These are phyloP conservation scores for Alsophila aescularia DNA, from an alignment of 2,888 invertebrate species.

Conservation along the genomic window DNA sequence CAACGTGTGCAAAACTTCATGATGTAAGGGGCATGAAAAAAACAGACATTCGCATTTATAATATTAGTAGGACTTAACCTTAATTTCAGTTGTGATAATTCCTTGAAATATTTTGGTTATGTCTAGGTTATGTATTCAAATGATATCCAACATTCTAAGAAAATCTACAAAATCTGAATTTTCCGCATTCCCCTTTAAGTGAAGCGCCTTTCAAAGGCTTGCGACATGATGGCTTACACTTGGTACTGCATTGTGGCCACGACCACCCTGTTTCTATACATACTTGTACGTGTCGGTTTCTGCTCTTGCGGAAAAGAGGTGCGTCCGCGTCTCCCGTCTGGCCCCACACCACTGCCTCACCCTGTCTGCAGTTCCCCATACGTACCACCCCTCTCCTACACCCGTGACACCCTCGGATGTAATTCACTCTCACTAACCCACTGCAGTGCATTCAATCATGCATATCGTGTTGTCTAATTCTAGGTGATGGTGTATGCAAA, in stretches of 20 bases:
- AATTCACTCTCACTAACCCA: conserved; percentile 85
- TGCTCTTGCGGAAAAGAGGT: conserved; percentile 76
- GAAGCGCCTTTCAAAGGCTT: conserved; percentile 14
- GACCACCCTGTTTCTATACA: conserved; percentile 57
- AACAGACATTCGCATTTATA: too few relatives aligned
- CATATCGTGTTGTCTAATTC: conserved; percentile 72
- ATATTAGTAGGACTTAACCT: too few relatives aligned
- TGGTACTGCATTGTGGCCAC: conserved; percentile 60
- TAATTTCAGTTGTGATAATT: too few relatives aligned
- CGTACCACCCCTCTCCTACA: conserved; percentile 42
- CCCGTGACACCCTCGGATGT: conserved; percentile 57
- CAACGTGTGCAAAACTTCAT: too few relatives aligned
- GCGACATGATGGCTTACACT: conserved; percentile 34
- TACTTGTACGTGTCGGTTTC: conserved; percentile 53
- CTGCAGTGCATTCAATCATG: conserved; percentile 81
- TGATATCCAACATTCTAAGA: neutral
- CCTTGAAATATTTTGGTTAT: too few relatives aligned
- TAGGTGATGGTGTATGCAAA: conserved; percentile 55
- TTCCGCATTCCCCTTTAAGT: conserved; percentile 9
- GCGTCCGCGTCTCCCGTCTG: conserved; percentile 81
- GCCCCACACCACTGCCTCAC: conserved; percentile 71
- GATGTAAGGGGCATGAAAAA: too few relatives aligned
- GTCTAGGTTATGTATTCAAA: too few relatives aligned
- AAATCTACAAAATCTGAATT: conserved; percentile 6
- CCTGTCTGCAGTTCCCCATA: conserved; percentile 69